Evolutionary conservation across 2,113 vertebrate species (phyloP), one percentile per base, ranked within the genome.

Genomic region (Mobula hypostoma): DNA sequence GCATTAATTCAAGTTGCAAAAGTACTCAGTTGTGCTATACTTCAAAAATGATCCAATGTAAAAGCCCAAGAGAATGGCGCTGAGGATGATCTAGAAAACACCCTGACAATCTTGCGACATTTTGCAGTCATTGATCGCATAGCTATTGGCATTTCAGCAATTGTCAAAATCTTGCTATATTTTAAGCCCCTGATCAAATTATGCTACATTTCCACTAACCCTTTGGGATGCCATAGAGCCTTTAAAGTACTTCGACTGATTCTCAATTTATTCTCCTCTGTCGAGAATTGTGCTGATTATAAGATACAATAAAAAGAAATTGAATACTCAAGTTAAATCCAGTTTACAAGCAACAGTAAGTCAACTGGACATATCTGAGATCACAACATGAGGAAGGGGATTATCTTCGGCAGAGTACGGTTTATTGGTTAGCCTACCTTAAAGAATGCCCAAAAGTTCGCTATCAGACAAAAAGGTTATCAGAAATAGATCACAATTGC

Each of bases 291-390:
- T 29, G 24, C 19, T 24, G 21, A 74, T 93, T 93, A 93, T 76
- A 93, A 72, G 70, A 70, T 27, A 56, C 68, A 93, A 93, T 93
- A 93, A 93, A 93, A 93, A 48, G 32, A 74, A 93, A 93, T 93
- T 93, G 68, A 93, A 93, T 74, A 93, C 91, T 93, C 91, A 93
- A 48, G 70, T 56, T 76, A 74, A 74, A 56, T 93, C 91, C 32
- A 93, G 91, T 93, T 93, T 93, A 93, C 70, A 93, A 76, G 91
- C 40, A 40, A 56, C 36, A 15, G 36, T 93, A 74, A 93, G 70
- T 76, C 91, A 93, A 76, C 91, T 93, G 68, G 36, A 93, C 36
- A 56, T 27, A 27, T 74, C 68, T 32, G 9, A 48, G 66, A 74
- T 93, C 66, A 93, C 36, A 74, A 40, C 91, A 93, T 93, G 74